Evolutionary conservation across 2,113 vertebrate species (phyloP).

Genomic region (Atractosteus spatula): DNA sequence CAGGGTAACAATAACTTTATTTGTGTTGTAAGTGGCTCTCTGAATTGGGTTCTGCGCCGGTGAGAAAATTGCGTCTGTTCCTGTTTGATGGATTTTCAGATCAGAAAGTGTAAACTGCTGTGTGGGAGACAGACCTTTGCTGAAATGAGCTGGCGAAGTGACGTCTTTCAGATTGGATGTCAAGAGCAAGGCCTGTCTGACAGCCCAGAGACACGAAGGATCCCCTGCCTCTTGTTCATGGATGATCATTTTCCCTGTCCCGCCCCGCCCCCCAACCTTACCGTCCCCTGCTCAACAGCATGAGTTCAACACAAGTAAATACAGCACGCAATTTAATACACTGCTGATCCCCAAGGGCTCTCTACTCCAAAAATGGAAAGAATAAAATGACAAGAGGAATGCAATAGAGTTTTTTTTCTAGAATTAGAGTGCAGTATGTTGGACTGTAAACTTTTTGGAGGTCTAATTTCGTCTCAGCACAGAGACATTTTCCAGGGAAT

Average conservation of each 20-base stretch:
- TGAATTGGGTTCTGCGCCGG: background rate
- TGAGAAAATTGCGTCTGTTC: background rate
- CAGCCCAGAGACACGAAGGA: conserved; percentile 32
- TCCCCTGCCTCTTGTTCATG: conserved; percentile 55
- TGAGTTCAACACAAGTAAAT: conserved; percentile 55
- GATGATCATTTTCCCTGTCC: conserved; percentile 59
- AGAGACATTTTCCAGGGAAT: too few species aligned
- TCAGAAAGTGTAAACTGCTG: background rate
- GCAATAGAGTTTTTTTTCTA: too few species aligned
- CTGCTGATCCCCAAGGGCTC: background rate
- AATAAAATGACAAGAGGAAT: too few species aligned
- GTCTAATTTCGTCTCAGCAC: too few species aligned
- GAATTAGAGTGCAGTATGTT: too few species aligned
- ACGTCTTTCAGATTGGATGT: background rate
- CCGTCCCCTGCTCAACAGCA: conserved; percentile 50
- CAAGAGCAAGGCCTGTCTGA: background rate
- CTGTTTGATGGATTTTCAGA: background rate
- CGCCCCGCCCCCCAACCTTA: conserved; percentile 37
- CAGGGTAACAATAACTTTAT: background rate
- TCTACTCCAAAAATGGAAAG: background rate
- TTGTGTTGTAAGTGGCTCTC: background rate
- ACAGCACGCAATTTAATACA: conserved; percentile 61
- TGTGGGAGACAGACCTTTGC: background rate
- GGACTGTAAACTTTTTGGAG: too few species aligned
- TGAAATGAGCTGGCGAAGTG: background rate